Base-by-base conservation (phyloP, 2,888 invertebrate species). In the Brachylomia viminalis region DNA sequence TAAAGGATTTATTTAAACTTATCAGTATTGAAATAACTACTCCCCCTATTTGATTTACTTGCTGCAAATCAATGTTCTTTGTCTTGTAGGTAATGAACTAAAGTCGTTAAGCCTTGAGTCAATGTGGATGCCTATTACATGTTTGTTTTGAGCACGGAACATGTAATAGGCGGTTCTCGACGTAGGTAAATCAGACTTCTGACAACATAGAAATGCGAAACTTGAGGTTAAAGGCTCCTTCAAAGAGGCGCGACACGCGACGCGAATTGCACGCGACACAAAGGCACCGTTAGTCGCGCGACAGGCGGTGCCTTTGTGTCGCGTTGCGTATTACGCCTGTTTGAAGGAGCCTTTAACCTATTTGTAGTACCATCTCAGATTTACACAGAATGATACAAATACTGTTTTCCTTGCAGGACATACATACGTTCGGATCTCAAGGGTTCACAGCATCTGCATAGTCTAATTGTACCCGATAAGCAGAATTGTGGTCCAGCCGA, bases 161-260 rank as follows among this genome's bases (percentile, higher is more conserved):
- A 64, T 20, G 62, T 27, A 27, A 62, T 33, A 68, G 79, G 73
- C 49, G 62, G 58, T 58, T 33, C 62, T 42, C 4, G 11, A 33
- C 17, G 27, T 30, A 38, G 62, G 20, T 38, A 54, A 68, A 62
- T 62, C 45, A 23, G n/a, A 30, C 7, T 10, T 20, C 49, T n/a
- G 20, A 30, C 17, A 30, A 58, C 58, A 58, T 54, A n/a, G 30
- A 33, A 17, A 58, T 15, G 27, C 3, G 2, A 56, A 17, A 20
- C 1, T 17, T 30, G 30, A 58, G 20, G 20, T 20, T 17, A 58
- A 58, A n/a, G n/a, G n/a, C n/a, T n/a, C n/a, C n/a, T n/a, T n/a
- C n/a, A n/a, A n/a, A n/a, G n/a, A n/a, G n/a, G n/a, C n/a, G n/a
- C n/a, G n/a, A n/a, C n/a, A n/a, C n/a, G n/a, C n/a, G n/a, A n/a